These are phyloP conservation scores for Lasioglossum figueresi DNA, from an alignment of 2,888 invertebrate species.

Conservation along the genomic window DNA sequence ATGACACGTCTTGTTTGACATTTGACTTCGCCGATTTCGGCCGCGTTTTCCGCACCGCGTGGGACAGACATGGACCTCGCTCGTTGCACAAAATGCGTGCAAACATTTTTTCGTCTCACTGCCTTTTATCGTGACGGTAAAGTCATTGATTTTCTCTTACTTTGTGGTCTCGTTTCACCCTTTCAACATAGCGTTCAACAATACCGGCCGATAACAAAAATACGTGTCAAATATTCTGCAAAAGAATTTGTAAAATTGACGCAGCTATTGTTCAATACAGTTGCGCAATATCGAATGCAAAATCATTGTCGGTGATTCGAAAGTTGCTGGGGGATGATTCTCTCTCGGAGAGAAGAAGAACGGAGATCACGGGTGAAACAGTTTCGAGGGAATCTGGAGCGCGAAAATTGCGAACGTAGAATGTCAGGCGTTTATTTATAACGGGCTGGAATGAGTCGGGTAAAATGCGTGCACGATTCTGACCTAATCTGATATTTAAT, in stretches of 20 bases:
- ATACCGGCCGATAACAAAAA: not conserved
- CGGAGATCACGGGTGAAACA: not conserved
- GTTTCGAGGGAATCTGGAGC: conserved; percentile 13
- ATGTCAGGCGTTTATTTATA: conserved; percentile 1
- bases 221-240: not conserved
- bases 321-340: not conserved
- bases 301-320: not conserved
- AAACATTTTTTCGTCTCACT: not conserved
- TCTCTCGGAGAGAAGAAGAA: not conserved
- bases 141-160: not conserved
- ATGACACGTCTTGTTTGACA: conserved; percentile 80
- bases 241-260: not conserved
- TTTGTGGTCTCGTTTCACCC: not conserved
- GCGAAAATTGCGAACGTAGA: too few species aligned
- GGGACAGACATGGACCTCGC: conserved; percentile 35
- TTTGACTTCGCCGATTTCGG: conserved; percentile 65
- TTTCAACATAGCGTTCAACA: not conserved
- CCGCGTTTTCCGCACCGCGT: not conserved
- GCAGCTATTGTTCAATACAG: too few species aligned
- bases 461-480: conserved; percentile 31
- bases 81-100: not conserved
- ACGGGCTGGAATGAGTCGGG: not conserved
- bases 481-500: conserved; percentile 35
- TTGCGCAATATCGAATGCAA: too few species aligned
- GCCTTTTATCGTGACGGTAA: too few species aligned